Evolutionary conservation across 2,113 vertebrate species (phyloP).

Genomic region (Plectropomus leopardus): DNA sequence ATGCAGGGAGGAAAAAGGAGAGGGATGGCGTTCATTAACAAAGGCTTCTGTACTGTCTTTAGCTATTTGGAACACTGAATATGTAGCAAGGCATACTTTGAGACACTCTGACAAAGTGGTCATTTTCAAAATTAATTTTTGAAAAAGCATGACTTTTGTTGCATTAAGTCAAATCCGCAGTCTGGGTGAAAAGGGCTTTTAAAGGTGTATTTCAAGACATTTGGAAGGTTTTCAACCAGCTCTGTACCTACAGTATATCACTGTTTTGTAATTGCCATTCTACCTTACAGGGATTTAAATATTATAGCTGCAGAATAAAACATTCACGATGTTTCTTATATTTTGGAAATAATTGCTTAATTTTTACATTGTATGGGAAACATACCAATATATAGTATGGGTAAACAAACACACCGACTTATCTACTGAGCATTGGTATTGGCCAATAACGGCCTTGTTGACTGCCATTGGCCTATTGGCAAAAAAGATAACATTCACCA

Average conservation of each 20-base stretch:
- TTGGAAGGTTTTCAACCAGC: background rate
- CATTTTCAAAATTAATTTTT: constrained; percentile 11
- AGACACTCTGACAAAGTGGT: background rate
- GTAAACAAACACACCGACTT: no score
- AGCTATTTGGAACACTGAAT: constrained; percentile 4
- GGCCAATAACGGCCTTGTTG: no score
- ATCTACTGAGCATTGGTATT: no score
- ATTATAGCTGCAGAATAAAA: background rate
- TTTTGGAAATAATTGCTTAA: background rate
- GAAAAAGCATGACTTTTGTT: constrained; percentile 7
- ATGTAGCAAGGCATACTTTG: background rate
- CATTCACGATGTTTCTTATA: background rate
- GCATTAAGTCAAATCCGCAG: constrained; percentile 13
- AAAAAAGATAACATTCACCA: no score
- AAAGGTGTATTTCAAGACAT: constrained; percentile 5
- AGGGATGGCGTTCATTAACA: constrained; percentile 20
- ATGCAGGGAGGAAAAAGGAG: constrained; percentile 21
- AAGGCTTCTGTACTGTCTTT: background rate
- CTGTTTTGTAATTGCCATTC: background rate
- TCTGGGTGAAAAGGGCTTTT: constrained; percentile 18
- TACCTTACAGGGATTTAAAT: background rate
- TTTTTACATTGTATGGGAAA: background rate
- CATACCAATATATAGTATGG: background rate
- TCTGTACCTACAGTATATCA: background rate
- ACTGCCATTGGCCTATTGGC: no score